These are phyloP conservation scores for Tenthredo notha DNA, from an alignment of 2,888 invertebrate species.

Conservation along the genomic window DNA sequence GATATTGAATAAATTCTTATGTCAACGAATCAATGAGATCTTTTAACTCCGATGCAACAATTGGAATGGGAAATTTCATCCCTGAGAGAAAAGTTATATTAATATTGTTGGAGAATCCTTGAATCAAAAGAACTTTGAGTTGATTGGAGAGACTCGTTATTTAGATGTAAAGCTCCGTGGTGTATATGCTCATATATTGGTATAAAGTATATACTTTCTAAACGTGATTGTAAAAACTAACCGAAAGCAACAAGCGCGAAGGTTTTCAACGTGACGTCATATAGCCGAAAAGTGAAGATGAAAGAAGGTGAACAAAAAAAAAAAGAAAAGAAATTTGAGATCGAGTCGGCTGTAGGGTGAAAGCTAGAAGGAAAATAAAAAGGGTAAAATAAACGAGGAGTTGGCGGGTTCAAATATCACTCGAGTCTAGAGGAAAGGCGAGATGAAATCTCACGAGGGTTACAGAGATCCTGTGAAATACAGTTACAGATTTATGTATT, in stretches of 20 bases:
- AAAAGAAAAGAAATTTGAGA: not conserved
- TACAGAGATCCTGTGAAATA: not conserved
- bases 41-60: no score
- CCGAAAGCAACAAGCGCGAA: not conserved
- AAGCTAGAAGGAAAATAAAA: not conserved
- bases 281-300: not conserved
- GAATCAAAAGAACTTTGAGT: no score
- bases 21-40: no score
- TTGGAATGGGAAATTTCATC: no score
- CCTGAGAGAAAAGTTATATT: no score
- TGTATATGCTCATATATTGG: no score
- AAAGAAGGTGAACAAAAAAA: not conserved
- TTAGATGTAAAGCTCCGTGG: no score
- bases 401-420: not conserved
- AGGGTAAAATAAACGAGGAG: not conserved
- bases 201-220: no score
- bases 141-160: no score
- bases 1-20: no score
- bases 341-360: not conserved
- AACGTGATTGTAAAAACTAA: not conserved
- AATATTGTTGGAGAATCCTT: no score
- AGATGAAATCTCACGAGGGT: conserved; percentile 44
- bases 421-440: conserved; percentile 17
- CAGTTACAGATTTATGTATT: conserved; percentile 23
- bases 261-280: not conserved